A percentile compares a stretch with the other conserved stretches of the same genome.
Conservation (phyloP, 2,888 invertebrate genomes). For the Eupithecia tripunctaria region DNA sequence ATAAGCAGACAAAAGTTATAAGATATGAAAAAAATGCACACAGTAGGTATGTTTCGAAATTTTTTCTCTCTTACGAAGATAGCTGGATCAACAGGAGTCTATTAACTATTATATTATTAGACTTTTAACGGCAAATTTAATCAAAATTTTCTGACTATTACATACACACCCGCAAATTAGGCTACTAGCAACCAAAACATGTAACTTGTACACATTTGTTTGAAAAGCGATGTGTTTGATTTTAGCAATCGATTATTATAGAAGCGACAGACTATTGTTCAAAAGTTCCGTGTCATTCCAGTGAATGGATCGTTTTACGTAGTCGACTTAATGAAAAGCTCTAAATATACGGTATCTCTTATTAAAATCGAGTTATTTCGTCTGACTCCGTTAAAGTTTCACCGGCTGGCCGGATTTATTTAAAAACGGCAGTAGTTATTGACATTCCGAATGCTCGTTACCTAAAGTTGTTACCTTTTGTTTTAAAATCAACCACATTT, state of each 20-base stretch:
- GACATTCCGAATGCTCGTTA: not conserved
- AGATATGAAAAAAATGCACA: too few species aligned
- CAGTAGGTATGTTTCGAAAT: too few species aligned
- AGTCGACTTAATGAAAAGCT: conserved; percentile 41
- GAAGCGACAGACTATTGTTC: conserved; percentile 34
- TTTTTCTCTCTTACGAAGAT: too few species aligned
- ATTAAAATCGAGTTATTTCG: not conserved
- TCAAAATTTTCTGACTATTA: conserved; percentile 1
- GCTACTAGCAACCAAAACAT: not conserved
- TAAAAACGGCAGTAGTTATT: not conserved
- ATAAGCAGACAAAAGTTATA: too few species aligned
- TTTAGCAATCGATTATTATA: conserved; percentile 38
- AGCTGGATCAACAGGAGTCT: too few species aligned
- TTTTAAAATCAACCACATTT: not conserved
- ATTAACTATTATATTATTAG: too few species aligned
- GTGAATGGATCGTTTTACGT: conserved; percentile 42
- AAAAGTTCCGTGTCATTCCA: conserved; percentile 46
- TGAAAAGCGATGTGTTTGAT: conserved; percentile 17
- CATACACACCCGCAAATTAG: not conserved
- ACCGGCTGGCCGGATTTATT: too few species aligned
- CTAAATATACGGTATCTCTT: not conserved
- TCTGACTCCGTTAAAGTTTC: not conserved
- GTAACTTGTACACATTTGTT: not conserved
- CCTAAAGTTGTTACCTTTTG: not conserved
- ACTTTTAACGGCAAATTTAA: too few species aligned